Base-by-base conservation (phyloP, 2,888 invertebrate species). In the Xanthia icteritia region DNA sequence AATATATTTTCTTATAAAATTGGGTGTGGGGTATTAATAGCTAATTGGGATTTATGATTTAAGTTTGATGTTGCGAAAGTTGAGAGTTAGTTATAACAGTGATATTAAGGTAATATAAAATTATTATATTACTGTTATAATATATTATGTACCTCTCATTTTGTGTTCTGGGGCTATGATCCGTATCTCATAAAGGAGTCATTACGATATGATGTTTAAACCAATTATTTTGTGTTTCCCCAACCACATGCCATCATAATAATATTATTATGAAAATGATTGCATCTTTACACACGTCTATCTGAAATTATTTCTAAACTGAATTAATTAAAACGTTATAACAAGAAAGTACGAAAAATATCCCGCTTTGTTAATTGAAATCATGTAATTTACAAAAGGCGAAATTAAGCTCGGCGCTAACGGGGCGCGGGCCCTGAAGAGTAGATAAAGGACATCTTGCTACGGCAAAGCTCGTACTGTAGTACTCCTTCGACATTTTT, bases 111-210 rank as follows among this genome's bases (percentile, higher is more conserved):
- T 56, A 68, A 58, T 48, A 67, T 64, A 56, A 56, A 58, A 39
- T 31, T 42, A 42, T 36, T 36, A 20, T 20, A 60, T 39, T 15
- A 61, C 42, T 61, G 27, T 80, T 70, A 45, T 27, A 77, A 15
- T 63, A 39, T 1, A 27, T 6, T 15, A 48, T 5, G 51, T 70
- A 72, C 36, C 27, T 61, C 61, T 27, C 27, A 45, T 86, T 54
- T 58, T 73, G 45, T 58, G 42, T 56, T 75, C 69, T 58, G 31
- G 83, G 84, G 72, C 58, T 78, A 69, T 54, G 86, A 78, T 84
- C 84, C 86, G 60, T 84, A 84, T 84, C 84, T 84, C 84, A 86
- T 84, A 72, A 86, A 83, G 83, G 8, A 42, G 64, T 69, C 42
- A 54, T 61, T 76, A 69, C 76, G n/a, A 42, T 51, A 79, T 75